Evolutionary conservation across 2,888 invertebrate species (phyloP).

Genomic region (Nemapogon koenigi): DNA sequence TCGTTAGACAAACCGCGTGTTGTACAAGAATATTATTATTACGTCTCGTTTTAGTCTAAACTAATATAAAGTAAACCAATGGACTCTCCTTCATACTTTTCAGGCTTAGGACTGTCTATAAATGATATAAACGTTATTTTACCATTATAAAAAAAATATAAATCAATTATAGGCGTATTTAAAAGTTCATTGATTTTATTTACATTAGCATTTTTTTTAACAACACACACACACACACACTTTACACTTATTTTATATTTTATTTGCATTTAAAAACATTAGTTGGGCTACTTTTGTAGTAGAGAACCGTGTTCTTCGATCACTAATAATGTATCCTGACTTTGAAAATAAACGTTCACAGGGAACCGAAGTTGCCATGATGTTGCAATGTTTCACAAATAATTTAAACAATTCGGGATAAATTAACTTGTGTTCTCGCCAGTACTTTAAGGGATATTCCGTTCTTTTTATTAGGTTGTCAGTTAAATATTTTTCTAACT

Average conservation of each 20-base stretch:
- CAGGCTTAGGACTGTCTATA: conserved; percentile 9
- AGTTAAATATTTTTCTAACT: conserved; percentile 14
- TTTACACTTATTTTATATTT: neutral
- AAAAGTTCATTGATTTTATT: conserved; percentile 6
- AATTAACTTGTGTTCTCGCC: conserved; percentile 14
- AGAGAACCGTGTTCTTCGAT: conserved; percentile 12
- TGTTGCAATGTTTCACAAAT: conserved; percentile 12
- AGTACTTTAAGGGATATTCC: conserved; percentile 15
- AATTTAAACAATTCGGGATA: conserved; percentile 12
- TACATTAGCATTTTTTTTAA: conserved; percentile 1
- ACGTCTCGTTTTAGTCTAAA: no score
- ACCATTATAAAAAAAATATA: neutral
- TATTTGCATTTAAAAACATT: conserved; percentile 12
- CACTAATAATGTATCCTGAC: conserved; percentile 14
- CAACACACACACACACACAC: neutral
- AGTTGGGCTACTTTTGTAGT: conserved; percentile 7
- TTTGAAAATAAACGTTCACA: conserved; percentile 14
- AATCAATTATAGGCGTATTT: neutral
- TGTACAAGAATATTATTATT: no score
- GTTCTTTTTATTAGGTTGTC: conserved; percentile 10
- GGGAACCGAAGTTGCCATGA: conserved; percentile 14
- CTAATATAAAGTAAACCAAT: neutral
- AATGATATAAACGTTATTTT: neutral
- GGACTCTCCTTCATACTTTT: conserved; percentile 8
- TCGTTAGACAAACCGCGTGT: no score